Base-by-base conservation (phyloP, 2,888 invertebrate species). In the Prosapia bicincta region DNA sequence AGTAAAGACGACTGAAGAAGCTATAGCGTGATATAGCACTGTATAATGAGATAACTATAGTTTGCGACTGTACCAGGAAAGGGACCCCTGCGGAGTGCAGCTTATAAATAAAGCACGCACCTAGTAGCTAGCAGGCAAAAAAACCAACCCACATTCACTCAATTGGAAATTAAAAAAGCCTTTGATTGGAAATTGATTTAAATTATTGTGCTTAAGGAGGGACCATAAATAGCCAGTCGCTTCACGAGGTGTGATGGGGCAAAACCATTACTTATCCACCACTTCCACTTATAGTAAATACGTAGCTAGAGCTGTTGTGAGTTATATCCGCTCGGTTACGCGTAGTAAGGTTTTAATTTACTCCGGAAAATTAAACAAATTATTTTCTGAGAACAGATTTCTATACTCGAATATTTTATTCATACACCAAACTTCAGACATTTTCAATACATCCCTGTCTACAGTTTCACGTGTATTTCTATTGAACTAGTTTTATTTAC, bases 131-230 rank as follows among this genome's bases (percentile, higher is more conserved):
- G 54, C 54, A 54, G 54, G 54, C 54, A 20, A 54, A 54, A 54
- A 54, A 54, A 54, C n/a, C n/a, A 38, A 54, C 7, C 9, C 38
- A 54, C 54, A 54, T 54, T 54, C 54, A 54, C 54, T 54, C 54
- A 54, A 54, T 54, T 54, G 54, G 54, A 54, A 54, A 54, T 54
- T 54, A 54, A 54, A 54, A 54, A 54, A 54, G 54, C 20, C 54
- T 54, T 54, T 54, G 54, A 54, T 54, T 54, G 54, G 54, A 54
- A 54, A 54, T 54, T 54, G 54, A 54, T 54, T 54, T 54, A 54
- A 54, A 54, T 54, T 54, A 54, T 54, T 54, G 20, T 20, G 54
- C 54, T 54, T 20, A 54, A 54, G 54, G 54, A 54, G 20, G 54
- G 54, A 54, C 13, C 54, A 20, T 54, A 54, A 54, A 54, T 54